A percentile compares a stretch with the other conserved stretches of the same genome.
Conservation (phyloP, 2,113 vertebrate species). For the Sciurus niger region DNA sequence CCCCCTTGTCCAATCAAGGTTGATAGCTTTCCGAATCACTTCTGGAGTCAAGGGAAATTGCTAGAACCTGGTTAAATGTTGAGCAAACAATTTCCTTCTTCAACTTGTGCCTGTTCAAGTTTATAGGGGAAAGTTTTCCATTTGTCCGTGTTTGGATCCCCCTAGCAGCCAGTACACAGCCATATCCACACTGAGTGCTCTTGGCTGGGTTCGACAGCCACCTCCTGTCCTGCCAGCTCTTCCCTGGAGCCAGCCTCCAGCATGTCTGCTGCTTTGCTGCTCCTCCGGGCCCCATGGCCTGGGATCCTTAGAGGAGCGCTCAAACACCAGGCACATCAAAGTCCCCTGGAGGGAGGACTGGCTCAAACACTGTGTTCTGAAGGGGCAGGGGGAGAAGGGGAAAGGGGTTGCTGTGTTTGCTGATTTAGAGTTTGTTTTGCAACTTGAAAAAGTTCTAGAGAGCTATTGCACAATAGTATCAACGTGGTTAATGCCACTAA, state of each 20-base stretch:
- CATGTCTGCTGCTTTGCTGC: rapidly evolving
- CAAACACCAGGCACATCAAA: rapidly evolving
- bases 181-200: rapidly evolving
- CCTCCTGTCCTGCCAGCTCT: rapidly evolving
- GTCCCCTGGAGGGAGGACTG: background rate
- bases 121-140: background rate
- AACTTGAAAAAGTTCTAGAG: background rate
- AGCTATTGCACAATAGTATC: background rate
- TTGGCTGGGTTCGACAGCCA: background rate
- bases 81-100: background rate
- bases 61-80: background rate
- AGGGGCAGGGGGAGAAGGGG: background rate
- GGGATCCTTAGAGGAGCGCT: rapidly evolving
- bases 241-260: rapidly evolving
- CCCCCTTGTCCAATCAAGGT: constrained; percentile 50
- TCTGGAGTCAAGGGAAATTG: constrained; percentile 61
- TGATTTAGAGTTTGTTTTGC: background rate
- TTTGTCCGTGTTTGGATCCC: background rate
- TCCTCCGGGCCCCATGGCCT: rapidly evolving
- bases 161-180: background rate
- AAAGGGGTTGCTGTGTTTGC: background rate
- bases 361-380: background rate
- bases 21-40: constrained; percentile 55
- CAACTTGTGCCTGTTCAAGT: background rate
- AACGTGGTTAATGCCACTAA: background rate